Conservation (phyloP, 2,113 vertebrate species). For the Shinisaurus crocodilurus region DNA sequence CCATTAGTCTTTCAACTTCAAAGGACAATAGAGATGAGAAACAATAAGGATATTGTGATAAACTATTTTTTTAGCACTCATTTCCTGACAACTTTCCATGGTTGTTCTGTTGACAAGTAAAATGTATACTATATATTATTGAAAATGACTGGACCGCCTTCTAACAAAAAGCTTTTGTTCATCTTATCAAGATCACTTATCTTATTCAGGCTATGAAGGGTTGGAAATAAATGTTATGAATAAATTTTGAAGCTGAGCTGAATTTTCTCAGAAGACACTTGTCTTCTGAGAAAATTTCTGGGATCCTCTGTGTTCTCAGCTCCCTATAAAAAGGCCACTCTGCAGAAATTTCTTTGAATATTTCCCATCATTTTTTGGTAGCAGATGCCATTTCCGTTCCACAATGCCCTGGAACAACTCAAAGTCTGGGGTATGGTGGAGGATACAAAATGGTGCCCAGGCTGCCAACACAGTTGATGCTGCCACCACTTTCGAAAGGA, state of each 20-base stretch:
- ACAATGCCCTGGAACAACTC: neutral
- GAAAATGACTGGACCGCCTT: neutral
- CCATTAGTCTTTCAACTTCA: neutral
- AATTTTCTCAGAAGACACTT: neutral
- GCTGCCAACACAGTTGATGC: neutral
- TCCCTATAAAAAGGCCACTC: neutral
- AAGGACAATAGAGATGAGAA: conserved; percentile 23
- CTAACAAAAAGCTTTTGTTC: neutral
- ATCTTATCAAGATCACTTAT: conserved; percentile 21
- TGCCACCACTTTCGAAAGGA: neutral
- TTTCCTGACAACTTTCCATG: neutral
- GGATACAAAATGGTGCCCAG: neutral
- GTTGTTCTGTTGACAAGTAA: neutral
- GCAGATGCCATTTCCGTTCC: neutral
- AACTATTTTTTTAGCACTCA: neutral
- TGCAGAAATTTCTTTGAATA: neutral
- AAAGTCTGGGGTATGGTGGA: neutral
- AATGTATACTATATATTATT: neutral
- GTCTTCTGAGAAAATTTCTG: neutral
- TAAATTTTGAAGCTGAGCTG: neutral
- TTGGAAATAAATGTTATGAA: neutral
- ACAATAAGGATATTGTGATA: neutral
- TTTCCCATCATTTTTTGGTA: neutral
- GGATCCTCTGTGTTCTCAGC: neutral
- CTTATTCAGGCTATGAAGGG: neutral